Evolutionary conservation across 2,888 invertebrate species (phyloP), one percentile per base, ranked within the genome.

Genomic region (Sepioteuthis lessoniana): DNA sequence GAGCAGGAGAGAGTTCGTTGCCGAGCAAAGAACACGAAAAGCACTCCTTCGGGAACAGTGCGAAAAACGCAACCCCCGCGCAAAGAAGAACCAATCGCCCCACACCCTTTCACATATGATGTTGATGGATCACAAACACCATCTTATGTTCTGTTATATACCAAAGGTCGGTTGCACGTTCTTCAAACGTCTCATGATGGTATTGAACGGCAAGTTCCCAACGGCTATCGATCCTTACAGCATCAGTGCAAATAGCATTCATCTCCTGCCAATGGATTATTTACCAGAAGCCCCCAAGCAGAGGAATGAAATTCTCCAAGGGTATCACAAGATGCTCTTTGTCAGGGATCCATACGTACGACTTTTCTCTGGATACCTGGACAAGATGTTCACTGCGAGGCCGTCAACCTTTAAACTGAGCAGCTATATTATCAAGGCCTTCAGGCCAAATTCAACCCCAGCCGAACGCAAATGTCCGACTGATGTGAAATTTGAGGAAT

Each of bases 301-400:
- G n/a, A 92, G 21, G 7, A 35, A 35, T 4, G 31, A 38, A 46
- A 19, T 92, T 8, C 47, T 92, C 13, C 42, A 42, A 0, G 8
- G n/a, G 0, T 92, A 92, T 47, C 31, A 46, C n/a, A 92, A 92
- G 35, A 47, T 92, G 47, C 25, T 92, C 21, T 92, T 92, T n/a
- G 92, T 92, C 46, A 42, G 92, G 31, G 92, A 92, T 92, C 92
- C 92, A 19, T 92, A 92, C 28, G 25, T 47, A 28, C 92, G 92
- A 28, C 92, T 92, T 21, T 92, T 92, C 47, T 92, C 92, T 13
- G 92, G 92, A n/a, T 92, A 92, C 46, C 92, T 92, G 7, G 92
- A 92, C 92, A 92, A 92, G 13, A 92, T 92, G 31, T 92, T 92
- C n/a, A 42, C 37, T 13, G 46, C 92, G n/a, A 42, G 92, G 35